Base-by-base conservation (phyloP, 2,797 vertebrate genomes). In the Aldrovandia affinis region DNA sequence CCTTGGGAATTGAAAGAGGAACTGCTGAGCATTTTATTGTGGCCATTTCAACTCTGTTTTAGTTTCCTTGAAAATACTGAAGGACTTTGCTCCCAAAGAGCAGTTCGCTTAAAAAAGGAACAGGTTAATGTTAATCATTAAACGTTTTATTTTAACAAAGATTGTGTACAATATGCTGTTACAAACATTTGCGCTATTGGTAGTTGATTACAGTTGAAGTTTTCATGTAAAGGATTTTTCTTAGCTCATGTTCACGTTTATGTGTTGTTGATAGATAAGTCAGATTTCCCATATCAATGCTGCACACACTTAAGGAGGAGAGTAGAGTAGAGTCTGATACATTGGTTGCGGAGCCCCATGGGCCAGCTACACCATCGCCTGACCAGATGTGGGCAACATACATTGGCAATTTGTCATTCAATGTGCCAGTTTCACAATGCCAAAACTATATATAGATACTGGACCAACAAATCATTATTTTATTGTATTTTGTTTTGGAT, bases 41-140 rank as follows among this genome's bases (percentile, higher is more conserved):
- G 85, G 88, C 86, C 84, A 85, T 92, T 92, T 94, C 90, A 92
- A 89, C 90, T 87, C 88, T 86, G 86, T 80, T 86, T 86, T 83
- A 86, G 30, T 28, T 81, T 50, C 80, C 87, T 86, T n/a, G 12
- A 86, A 90, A 93, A 81, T 52, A 91, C 89, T 91, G 20, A 87
- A 88, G 89, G 91, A 95, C 93, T 95, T 95, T 82, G 90, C 86
- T 91, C 93, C 89, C 84, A 12, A 20, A 86, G 87, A 88, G 87
- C 81, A 85, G 80, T 80, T 85, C 84, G 88, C 90, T 80, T 61
- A 44, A 25, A 81, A 81, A 91, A 83, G 89, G 90, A 90, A 87
- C 84, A 87, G 85, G 93, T 94, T 92, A 94, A 95, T 93, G 93
- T 94, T 92, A 94, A 95, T 93, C 85, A 93, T 93, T 94, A 89